Evolutionary conservation across 1,140 invertebrate genomes (phyloP), one percentile per base, ranked within the genome.

Genomic region (Penaeus vannamei): DNA sequence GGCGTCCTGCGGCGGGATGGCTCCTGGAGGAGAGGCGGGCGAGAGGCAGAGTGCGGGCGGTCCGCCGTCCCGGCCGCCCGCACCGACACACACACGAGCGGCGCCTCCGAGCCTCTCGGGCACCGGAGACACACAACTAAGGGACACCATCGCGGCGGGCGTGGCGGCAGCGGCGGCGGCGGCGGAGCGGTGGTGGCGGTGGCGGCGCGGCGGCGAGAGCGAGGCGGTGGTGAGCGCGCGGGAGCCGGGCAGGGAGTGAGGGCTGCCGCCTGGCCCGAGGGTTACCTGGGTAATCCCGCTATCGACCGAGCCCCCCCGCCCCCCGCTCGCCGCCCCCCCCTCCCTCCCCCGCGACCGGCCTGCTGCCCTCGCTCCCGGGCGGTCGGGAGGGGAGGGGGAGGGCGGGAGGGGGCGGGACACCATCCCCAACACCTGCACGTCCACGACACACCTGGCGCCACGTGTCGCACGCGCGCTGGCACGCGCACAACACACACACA

Each of bases 391-490:
- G 69, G 36, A 23, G 26, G 61, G 20, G 72, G 36, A 17, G 26
- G 23, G 32, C 12, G 64, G 64, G 42, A 32, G 86, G 64, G 29
- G 66, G 8, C 85, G 60, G 59, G n/a, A 42, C 12, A 53, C 36
- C 46, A n/a, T 60, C 85, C 59, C 81, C 83, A 80, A 80, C 66
- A 82, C 86, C 84, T 84, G 79, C 87, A 83, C 23, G 22, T 61
- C 79, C 79, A 79, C 90, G 42, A 79, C 85, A 79, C 89, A 89
- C 87, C 87, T 89, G 87, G 80, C 87, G 87, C 87, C 87, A 90
- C 89, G 89, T 90, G 89, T 86, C 89, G 89, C 89, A 90, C 85
- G 89, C 85, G 85, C 85, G 61, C 60, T n/a, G 84, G 64, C 88
- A 80, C 76, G 64, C 79, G 64, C 82, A 84, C 46, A 59, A 66